Conservation (phyloP, 2,113 vertebrate species). For the Hyperoodon ampullatus region DNA sequence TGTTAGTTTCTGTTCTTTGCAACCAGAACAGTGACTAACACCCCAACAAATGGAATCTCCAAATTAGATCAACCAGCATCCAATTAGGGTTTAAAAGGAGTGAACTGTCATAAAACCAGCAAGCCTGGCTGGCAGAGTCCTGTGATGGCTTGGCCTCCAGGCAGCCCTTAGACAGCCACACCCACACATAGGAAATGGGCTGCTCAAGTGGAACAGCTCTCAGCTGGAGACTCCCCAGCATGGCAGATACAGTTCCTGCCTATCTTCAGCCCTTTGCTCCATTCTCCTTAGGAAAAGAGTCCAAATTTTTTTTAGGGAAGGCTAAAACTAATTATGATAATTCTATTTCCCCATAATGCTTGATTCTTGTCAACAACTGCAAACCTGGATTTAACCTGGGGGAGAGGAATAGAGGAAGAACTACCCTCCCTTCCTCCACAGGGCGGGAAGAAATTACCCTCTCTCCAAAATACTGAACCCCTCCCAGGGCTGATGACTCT, state of each 20-base stretch:
- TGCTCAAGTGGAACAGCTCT: background rate
- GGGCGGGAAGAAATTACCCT: background rate
- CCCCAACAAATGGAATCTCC: background rate
- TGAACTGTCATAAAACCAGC: background rate
- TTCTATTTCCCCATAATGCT: background rate
- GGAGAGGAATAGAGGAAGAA: background rate
- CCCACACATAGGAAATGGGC: background rate
- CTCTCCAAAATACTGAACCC: background rate
- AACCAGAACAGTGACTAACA: background rate
- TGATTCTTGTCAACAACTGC: background rate
- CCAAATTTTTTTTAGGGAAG: background rate
- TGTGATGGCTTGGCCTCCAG: background rate
- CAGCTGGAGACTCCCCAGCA: background rate
- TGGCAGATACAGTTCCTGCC: background rate
- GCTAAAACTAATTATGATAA: background rate
- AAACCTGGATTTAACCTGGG: background rate
- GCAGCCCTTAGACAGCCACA: background rate
- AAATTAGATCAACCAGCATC: background rate
- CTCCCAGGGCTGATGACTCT: background rate
- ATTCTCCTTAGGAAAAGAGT: background rate
- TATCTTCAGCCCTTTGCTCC: background rate
- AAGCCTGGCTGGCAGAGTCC: background rate
- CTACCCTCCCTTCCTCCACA: background rate
- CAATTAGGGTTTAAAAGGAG: background rate
- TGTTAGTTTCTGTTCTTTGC: conserved; percentile 17